Percentiles rank a stretch among this genome's conserved stretches.
Evolutionary conservation across 2,888 invertebrate genomes (phyloP).

Genomic region (Cistogaster globosa): DNA sequence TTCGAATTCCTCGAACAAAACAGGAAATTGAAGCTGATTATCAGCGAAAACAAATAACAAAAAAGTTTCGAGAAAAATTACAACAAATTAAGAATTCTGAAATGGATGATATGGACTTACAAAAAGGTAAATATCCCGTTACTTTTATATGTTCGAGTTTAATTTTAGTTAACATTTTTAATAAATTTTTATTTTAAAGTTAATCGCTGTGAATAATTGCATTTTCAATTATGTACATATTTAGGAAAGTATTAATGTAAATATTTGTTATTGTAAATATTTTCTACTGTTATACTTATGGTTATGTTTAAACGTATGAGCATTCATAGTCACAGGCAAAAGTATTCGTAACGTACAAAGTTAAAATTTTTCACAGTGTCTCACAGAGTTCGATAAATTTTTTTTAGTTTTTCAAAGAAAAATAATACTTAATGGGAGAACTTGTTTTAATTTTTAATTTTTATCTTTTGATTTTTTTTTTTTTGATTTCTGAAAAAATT

Average conservation of each 20-base stretch:
- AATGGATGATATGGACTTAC: slow-evolving; percentile 87
- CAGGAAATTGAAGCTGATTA: slow-evolving; percentile 98
- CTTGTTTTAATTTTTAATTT: too few relatives aligned
- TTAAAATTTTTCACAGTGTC: too few relatives aligned
- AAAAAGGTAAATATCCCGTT: slow-evolving; percentile 79
- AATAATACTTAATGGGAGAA: too few relatives aligned
- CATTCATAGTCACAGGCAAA: background rate
- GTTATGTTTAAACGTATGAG: background rate
- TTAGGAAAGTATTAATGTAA: background rate
- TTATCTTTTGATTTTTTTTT: too few relatives aligned
- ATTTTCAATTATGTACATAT: slow-evolving; percentile 7
- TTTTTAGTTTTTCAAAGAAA: too few relatives aligned
- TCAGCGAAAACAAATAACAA: slow-evolving; percentile 91
- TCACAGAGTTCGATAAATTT: too few relatives aligned
- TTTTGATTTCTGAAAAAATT: too few relatives aligned
- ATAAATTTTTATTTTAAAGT: background rate
- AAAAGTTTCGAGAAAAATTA: slow-evolving; percentile 91
- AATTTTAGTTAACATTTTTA: slow-evolving; percentile 1
- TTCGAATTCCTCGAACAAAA: slow-evolving; percentile 96
- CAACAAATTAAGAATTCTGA: slow-evolving; percentile 92
- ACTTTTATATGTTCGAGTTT: background rate
- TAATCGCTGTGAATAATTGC: slow-evolving; percentile 52
- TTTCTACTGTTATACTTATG: background rate
- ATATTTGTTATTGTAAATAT: background rate
- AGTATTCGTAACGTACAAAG: background rate